Percentiles rank a stretch among this genome's conserved stretches.
Conservation (phyloP, 1,140 invertebrate genomes). For the Lycorma delicatula region DNA sequence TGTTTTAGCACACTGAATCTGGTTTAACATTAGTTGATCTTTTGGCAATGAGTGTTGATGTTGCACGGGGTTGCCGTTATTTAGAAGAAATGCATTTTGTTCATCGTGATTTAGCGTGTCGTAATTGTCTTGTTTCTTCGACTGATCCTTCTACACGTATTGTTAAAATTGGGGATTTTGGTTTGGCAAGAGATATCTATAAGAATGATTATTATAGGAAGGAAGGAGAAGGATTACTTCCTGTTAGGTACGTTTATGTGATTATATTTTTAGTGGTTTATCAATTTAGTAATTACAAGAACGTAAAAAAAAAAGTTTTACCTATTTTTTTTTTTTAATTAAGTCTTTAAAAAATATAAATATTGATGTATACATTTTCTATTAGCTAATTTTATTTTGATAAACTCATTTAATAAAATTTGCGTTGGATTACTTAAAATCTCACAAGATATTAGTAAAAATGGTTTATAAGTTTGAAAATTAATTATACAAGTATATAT, state of each 20-base stretch:
- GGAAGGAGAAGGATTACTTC: slow-evolving; percentile 66
- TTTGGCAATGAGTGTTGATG: slow-evolving; percentile 86
- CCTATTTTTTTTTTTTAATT: too few relatives aligned
- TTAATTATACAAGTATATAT: too few relatives aligned
- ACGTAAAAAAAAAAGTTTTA: too few relatives aligned
- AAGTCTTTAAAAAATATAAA: too few relatives aligned
- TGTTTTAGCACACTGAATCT: slow-evolving; percentile 40
- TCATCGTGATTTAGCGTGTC: slow-evolving; percentile 88
- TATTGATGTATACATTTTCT: too few relatives aligned
- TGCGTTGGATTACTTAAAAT: too few relatives aligned
- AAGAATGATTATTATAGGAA: slow-evolving; percentile 95
- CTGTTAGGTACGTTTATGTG: slow-evolving; percentile 43
- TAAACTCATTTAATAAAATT: too few relatives aligned
- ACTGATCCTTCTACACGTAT: slow-evolving; percentile 57
- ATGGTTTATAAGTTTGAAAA: too few relatives aligned
- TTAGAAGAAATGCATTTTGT: slow-evolving; percentile 93
- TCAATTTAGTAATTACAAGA: too few relatives aligned
- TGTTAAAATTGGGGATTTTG: slow-evolving; percentile 96
- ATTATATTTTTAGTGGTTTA: too few relatives aligned
- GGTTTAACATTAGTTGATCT: slow-evolving; percentile 71
- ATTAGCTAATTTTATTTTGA: too few relatives aligned
- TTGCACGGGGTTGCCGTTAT: slow-evolving; percentile 86
- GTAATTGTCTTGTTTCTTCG: slow-evolving; percentile 84
- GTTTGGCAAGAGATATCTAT: slow-evolving; percentile 88
- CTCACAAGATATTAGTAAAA: too few relatives aligned